Evolutionary conservation across 2,888 invertebrate genomes (phyloP).

Genomic region (Lycia hirtaria): DNA sequence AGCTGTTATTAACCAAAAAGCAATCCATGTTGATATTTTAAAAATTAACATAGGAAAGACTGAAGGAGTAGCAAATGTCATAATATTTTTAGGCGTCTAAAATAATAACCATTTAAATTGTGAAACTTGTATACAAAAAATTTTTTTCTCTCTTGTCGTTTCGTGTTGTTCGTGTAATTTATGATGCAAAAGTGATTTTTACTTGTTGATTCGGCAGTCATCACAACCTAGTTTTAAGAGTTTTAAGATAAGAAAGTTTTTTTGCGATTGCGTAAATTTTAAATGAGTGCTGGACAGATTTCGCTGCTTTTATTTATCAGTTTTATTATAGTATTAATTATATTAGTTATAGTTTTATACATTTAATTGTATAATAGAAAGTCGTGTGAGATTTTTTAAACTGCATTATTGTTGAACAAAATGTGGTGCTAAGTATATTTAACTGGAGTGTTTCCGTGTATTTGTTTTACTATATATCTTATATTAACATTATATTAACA

Average conservation of each 20-base stretch:
- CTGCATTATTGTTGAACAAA: constrained; percentile 26
- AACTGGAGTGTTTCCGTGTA: constrained; percentile 15
- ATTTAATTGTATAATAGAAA: constrained; percentile 7
- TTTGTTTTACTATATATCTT: background rate
- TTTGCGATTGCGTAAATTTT: background rate
- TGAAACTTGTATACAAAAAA: too few species aligned
- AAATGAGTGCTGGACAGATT: background rate
- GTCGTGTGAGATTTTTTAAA: constrained; percentile 11
- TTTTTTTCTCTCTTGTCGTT: too few species aligned
- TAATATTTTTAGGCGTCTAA: background rate
- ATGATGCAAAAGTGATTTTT: too few species aligned
- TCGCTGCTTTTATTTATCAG: background rate
- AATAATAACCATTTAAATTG: too few species aligned
- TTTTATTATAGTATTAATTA: background rate
- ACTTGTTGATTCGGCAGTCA: background rate
- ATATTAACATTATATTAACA: background rate
- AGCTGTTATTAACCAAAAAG: too few species aligned
- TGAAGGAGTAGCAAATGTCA: constrained; percentile 9
- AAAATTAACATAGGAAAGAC: constrained; percentile 8
- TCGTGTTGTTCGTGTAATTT: too few species aligned
- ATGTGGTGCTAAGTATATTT: constrained; percentile 13
- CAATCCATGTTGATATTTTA: background rate
- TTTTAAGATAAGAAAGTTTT: background rate
- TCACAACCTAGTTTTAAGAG: background rate
- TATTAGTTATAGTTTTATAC: background rate